phyloP scores from a whole-genome alignment of 2,113 vertebrate species.

The Ammospiza nelsoni region DNA sequence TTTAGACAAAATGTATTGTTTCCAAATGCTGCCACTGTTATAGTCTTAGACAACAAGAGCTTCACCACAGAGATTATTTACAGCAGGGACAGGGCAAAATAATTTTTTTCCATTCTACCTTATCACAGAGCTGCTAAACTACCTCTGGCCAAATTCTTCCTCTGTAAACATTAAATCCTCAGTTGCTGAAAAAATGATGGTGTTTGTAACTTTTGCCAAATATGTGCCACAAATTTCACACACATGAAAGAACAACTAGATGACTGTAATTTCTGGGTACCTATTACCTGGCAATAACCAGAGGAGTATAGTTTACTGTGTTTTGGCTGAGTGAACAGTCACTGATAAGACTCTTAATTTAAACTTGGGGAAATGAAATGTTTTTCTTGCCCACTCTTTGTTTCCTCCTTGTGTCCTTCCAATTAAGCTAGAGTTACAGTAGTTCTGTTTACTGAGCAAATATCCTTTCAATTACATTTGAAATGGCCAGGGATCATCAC shows the following conservation, averaged over 20 bases:
- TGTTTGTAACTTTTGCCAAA: neutral
- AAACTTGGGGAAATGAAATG: neutral
- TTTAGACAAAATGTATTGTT: neutral
- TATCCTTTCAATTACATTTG: neutral
- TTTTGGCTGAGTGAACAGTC: neutral
- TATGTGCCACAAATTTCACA: neutral
- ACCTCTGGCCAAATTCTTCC: neutral
- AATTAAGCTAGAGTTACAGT: neutral
- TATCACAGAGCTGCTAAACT: neutral
- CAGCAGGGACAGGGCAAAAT: neutral
- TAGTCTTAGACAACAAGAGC: neutral
- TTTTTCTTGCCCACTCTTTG: neutral
- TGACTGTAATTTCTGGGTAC: neutral
- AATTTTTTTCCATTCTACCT: neutral
- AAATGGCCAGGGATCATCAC: neutral
- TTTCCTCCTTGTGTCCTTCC: neutral
- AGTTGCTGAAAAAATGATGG: neutral
- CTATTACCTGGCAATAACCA: neutral
- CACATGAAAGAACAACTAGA: neutral
- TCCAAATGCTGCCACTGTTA: neutral
- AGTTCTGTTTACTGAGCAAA: neutral
- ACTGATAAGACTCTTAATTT: neutral
- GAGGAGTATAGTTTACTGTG: neutral
- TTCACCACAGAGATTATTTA: neutral
- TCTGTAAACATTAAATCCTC: neutral